Evolutionary conservation across 2,113 vertebrate species (phyloP).

Genomic region (Datnioides undecimradiatus): DNA sequence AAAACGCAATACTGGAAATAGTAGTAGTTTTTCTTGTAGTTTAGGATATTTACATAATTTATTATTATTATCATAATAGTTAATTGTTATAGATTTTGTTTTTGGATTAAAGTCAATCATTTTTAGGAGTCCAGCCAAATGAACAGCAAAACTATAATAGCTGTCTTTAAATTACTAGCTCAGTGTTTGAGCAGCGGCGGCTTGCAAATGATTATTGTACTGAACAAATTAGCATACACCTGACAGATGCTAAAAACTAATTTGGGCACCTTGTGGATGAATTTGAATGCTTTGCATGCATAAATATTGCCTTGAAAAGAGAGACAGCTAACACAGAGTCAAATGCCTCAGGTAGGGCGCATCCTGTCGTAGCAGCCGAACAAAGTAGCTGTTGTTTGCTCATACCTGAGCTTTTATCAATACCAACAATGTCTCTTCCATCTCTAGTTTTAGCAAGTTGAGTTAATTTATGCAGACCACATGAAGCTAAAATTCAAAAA

Average conservation of each 20-base stretch:
- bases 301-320: background rate
- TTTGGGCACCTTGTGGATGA: background rate
- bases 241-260: background rate
- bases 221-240: background rate
- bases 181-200: background rate
- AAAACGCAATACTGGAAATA: background rate
- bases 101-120: background rate
- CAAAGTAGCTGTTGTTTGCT: background rate
- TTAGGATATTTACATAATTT: background rate
- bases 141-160: background rate
- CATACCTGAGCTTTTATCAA: slow-evolving; percentile 14
- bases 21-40: background rate
- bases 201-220: background rate
- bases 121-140: background rate
- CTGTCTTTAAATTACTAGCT: background rate
- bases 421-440: slow-evolving; percentile 19
- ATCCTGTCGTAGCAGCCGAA: background rate
- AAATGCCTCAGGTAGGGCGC: background rate
- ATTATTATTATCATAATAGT: background rate
- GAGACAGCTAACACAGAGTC: background rate
- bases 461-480: slow-evolving; percentile 12
- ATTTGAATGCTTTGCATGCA: background rate
- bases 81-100: background rate
- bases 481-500: background rate
- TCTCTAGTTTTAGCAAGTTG: slow-evolving; percentile 4